Conservation (phyloP, 2,888 invertebrate genomes). For the Nymphalis polychloros region DNA sequence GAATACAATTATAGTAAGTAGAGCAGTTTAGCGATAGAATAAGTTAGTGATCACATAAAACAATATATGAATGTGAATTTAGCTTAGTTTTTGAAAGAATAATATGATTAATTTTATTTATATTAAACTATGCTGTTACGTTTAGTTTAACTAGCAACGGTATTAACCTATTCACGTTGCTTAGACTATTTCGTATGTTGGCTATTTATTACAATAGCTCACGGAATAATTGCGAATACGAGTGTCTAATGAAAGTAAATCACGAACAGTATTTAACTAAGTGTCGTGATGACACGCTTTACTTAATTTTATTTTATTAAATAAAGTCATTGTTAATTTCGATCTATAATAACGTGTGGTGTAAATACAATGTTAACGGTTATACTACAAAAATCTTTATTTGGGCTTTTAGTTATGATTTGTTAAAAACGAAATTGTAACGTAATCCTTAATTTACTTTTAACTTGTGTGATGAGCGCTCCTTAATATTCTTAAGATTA, state of each 20-base stretch:
- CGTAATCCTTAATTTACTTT: no score
- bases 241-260: constrained; percentile 32
- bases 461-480: no score
- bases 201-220: constrained; percentile 29
- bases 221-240: constrained; percentile 25
- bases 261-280: constrained; percentile 27
- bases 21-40: no score
- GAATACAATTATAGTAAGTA: no score
- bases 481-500: no score
- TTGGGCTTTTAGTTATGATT: no score
- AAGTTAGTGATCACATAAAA: no score
- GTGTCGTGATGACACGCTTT: constrained; percentile 19
- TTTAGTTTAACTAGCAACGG: background rate
- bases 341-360: background rate
- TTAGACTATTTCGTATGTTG: constrained; percentile 19
- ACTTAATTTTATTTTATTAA: constrained; percentile 6
- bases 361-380: background rate
- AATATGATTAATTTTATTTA: background rate
- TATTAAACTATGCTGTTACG: background rate
- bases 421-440: no score
- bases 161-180: background rate
- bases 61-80: no score
- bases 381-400: background rate
- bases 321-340: background rate
- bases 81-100: background rate